Base-by-base conservation (phyloP, 1,140 invertebrate genomes). In the Papilio dardanus region DNA sequence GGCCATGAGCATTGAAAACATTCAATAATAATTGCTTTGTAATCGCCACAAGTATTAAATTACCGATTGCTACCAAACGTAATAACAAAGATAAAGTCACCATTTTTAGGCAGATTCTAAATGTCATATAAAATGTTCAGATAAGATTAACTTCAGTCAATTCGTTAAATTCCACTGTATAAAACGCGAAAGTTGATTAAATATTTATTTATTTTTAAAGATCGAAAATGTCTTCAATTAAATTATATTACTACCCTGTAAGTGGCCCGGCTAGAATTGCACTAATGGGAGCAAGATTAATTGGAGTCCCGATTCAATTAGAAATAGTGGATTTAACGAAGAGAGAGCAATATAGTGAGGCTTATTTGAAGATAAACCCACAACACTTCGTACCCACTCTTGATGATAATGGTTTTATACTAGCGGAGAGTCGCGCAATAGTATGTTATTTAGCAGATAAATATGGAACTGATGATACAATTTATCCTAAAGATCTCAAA, bases 201-300 rank as follows among this genome's bases (percentile, higher is more conserved):
- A 33, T 68, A 35, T 28, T 68, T 7, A 16, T 21, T 33, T 1
- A 35, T 19, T 31, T 31, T 62, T 37, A 21, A 33, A 24, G 1
- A 46, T 10, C 42, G 42, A 71, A 33, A 50, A 86, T 86, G 80
- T 54, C 79, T 77, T 28, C 83, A 35, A 30, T 94, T 65, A 94
- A 93, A 83, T 88, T 97, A 14, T 97, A 97, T 85, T 95, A 96
- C 92, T 94, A 95, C 84, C 94, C 95, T n/a, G 89, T 94, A 71
- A 96, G 96, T 88, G 93, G 95, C 28, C 96, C 96, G 3, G 96
- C 96, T 74, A 93, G 96, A n/a, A 89, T 94, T n/a, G 95, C 96
- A 6, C 83, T 96, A 37, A 82, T 97, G 71, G 92, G 94, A 16
- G 95, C 95, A 4, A 95, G 95, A 85, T 94, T 96, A 54, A 81